Conservation (phyloP, 2,888 invertebrate genomes). For the Leptopilina drosophilae region DNA sequence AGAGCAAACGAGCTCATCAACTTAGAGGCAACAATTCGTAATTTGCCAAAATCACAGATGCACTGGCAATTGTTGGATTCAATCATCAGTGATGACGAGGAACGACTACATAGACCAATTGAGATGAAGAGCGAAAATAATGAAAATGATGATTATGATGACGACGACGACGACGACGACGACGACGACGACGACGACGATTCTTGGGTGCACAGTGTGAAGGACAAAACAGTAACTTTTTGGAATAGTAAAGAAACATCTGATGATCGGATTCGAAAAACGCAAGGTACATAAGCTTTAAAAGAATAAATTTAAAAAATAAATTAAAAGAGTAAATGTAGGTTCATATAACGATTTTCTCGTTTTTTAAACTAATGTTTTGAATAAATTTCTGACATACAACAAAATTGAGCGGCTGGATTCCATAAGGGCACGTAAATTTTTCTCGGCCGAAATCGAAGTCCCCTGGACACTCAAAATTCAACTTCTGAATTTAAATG, state of each 20-base stretch:
- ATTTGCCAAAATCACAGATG: slow-evolving; percentile 45
- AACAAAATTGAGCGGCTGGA: no score
- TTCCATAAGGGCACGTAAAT: no score
- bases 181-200: slow-evolving; percentile 50
- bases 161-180: slow-evolving; percentile 40
- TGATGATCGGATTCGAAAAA: slow-evolving; percentile 79
- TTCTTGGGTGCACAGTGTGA: slow-evolving; percentile 48
- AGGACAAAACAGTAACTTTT: slow-evolving; percentile 53
- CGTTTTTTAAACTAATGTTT: no score
- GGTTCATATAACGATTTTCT: neutral
- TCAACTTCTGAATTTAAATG: no score
- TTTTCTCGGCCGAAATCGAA: no score
- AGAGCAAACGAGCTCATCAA: slow-evolving; percentile 51
- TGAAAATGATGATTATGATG: slow-evolving; percentile 42
- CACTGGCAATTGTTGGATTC: slow-evolving; percentile 40
- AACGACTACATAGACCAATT: slow-evolving; percentile 33
- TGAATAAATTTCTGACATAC: neutral
- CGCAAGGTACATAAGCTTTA: slow-evolving; percentile 76
- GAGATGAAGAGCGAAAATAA: slow-evolving; percentile 40
- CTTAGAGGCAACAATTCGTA: slow-evolving; percentile 39
- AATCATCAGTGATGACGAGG: slow-evolving; percentile 42
- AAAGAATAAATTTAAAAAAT: no score
- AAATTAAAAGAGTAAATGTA: slow-evolving; percentile 14
- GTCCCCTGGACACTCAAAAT: no score
- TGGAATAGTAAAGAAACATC: slow-evolving; percentile 81